A percentile compares a stretch with the other conserved stretches of the same genome.
These are phyloP conservation scores for Picathartes gymnocephalus DNA, from an alignment of 2,113 vertebrate genomes.

Conservation along the genomic window DNA sequence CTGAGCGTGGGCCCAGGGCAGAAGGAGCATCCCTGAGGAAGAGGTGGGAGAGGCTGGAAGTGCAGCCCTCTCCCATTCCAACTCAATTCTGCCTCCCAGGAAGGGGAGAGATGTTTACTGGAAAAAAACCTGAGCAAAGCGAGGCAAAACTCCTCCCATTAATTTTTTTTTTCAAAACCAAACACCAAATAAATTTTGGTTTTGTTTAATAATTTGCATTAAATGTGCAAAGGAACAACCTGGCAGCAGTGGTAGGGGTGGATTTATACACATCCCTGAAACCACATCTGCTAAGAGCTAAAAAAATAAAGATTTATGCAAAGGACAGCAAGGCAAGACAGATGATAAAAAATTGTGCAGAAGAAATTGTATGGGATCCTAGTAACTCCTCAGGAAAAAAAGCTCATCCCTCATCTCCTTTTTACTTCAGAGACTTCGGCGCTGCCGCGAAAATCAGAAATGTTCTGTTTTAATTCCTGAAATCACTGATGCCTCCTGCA, in stretches of 20 bases:
- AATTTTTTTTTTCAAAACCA: not conserved
- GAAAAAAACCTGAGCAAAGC: not conserved
- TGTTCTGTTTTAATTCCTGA: not conserved
- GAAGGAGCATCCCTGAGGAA: not conserved
- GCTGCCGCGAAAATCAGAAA: not conserved
- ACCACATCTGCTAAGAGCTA: not conserved
- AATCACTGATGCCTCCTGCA: not conserved
- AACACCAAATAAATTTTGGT: not conserved
- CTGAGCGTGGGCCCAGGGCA: accelerated
- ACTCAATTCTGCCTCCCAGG: not conserved
- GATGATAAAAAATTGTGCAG: not conserved
- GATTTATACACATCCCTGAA: not conserved
- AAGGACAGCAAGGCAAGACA: not conserved
- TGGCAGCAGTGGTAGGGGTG: not conserved
- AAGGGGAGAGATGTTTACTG: not conserved
- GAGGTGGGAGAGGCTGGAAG: not conserved
- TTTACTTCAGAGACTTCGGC: not conserved
- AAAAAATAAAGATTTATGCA: not conserved
- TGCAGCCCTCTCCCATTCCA: not conserved
- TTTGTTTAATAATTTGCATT: not conserved
- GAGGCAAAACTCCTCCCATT: not conserved
- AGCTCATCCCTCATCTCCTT: not conserved
- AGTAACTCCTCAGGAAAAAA: not conserved
- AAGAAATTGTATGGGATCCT: not conserved
- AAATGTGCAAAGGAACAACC: not conserved